Base-by-base conservation (phyloP, 2,113 vertebrate species). In the Laterallus jamaicensis region DNA sequence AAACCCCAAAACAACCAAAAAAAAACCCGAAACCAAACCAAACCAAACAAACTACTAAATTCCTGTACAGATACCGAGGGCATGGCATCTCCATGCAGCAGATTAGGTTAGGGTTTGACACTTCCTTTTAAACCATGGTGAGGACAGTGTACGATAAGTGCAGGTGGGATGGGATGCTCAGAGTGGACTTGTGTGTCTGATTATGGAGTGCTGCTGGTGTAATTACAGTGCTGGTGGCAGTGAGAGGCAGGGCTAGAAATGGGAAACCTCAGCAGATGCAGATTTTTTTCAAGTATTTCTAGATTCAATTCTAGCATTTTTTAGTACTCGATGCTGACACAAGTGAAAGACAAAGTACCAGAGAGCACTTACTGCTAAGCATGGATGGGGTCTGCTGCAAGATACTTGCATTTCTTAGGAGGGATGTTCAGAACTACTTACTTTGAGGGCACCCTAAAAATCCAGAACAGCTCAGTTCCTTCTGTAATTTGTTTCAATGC, bases 61-160 rank as follows among this genome's bases (percentile, higher is more conserved):
- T 82, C 17, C 49, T 15, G 56, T 60, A 16, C 9, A 54, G 40
- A 66, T 49, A 54, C 8, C 19, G 16, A 71, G 15, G 31, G 29
- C 0, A 0, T 37, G 50, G 8, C 37, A 50, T 77, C 52, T 37
- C 24, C 1, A 0, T 49, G 42, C 32, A 49, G 32, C 15, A 84
- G 75, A 11, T 90, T 10, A 81, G 26, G 22, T 75, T 40, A 49
- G 35, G 12, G 54, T 71, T 82, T 86, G 54, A 21, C n/a, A 7
- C 15, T 56, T 73, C 15, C 44, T 62, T 52, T 60, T 58, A 24
- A 31, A 90, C 40, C 15, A 28, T 60, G 12, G 40, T 12, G 31
- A 86, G 64, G 56, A 59, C 52, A 50, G 39, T 18, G 25, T 67
- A 16, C 25, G 9, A 3, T 54, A 32, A 31, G 10, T 29, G 37